phyloP scores from a whole-genome alignment of 2,797 vertebrate genomes.

The Erpetoichthys calabaricus region DNA sequence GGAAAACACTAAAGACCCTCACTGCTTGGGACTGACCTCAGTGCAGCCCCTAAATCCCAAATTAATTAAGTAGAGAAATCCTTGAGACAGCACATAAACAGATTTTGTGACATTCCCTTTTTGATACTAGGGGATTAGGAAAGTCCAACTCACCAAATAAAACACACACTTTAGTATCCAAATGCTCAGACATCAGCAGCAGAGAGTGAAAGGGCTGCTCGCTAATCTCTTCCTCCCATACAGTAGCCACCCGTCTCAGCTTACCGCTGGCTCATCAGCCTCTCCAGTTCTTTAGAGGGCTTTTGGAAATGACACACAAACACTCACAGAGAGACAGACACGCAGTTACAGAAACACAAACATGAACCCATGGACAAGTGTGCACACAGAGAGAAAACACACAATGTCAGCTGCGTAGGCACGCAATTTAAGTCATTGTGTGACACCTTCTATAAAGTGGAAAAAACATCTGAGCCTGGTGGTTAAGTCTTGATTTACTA shows the following conservation, averaged over 20 bases:
- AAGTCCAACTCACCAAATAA: conserved; percentile 39
- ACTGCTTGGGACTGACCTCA: conserved; percentile 42
- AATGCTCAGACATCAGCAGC: conserved; percentile 35
- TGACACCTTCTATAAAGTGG: no score
- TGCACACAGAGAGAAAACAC: no score
- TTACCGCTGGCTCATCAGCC: neutral
- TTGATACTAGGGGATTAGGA: conserved; percentile 48
- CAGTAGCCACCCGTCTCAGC: neutral
- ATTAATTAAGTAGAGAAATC: conserved; percentile 73
- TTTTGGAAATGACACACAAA: no score
- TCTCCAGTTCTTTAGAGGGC: neutral
- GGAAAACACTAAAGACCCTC: no score
- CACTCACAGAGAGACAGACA: no score
- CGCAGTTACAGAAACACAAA: no score
- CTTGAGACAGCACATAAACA: conserved; percentile 37
- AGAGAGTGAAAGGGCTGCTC: conserved; percentile 2
- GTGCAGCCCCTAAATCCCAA: conserved; percentile 60
- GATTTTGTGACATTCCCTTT: conserved; percentile 49
- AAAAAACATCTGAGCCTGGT: no score
- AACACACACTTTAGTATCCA: conserved; percentile 39
- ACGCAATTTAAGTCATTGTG: no score
- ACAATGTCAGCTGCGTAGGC: no score
- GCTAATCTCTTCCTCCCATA: conserved; percentile 1
- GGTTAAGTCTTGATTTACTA: no score
- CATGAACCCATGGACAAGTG: no score